These are phyloP conservation scores for Drepana arcuata DNA, from an alignment of 1,140 invertebrate species.

Conservation along the genomic window DNA sequence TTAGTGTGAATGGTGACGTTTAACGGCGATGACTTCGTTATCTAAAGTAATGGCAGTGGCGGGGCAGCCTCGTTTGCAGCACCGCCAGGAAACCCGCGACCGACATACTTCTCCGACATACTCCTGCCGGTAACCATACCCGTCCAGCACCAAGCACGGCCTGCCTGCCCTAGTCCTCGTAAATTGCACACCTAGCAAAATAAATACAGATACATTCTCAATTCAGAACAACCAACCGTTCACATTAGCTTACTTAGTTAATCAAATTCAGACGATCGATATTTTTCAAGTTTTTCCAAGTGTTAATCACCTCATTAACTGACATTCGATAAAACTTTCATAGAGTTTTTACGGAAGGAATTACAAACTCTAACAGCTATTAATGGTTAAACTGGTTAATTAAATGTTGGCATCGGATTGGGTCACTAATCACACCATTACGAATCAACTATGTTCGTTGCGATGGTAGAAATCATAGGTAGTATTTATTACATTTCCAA, in stretches of 20 bases:
- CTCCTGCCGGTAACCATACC: constrained; percentile 17
- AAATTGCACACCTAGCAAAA: constrained; percentile 17
- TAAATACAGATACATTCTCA: no score
- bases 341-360: no score
- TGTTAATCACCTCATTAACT: not conserved
- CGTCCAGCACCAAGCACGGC: constrained; percentile 11
- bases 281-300: not conserved
- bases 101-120: constrained; percentile 14
- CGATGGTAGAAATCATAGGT: no score
- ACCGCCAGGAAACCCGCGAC: constrained; percentile 16
- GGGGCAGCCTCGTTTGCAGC: constrained; percentile 19
- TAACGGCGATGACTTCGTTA: constrained; percentile 5
- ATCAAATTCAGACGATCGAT: not conserved
- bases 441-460: no score
- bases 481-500: no score
- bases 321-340: no score
- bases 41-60: constrained; percentile 15
- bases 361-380: no score
- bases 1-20: constrained; percentile 13
- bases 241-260: not conserved
- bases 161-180: constrained; percentile 13
- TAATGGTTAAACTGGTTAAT: no score
- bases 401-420: no score
- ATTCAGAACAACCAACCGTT: no score
- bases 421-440: no score